phyloP scores from a whole-genome alignment of 2,888 invertebrate genomes.

The Hydriomena furcata region DNA sequence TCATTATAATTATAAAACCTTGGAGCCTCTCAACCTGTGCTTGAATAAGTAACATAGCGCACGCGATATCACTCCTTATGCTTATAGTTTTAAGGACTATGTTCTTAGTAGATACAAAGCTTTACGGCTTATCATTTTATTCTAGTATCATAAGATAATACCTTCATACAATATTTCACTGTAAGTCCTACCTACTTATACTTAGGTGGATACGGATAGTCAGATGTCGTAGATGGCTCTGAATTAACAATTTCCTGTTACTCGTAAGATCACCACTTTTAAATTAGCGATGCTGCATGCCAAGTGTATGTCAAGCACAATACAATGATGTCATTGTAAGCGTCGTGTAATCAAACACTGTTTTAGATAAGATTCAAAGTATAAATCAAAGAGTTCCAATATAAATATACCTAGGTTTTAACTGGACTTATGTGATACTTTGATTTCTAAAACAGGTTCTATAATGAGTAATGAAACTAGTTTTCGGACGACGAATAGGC shows the following conservation, averaged over 20 bases:
- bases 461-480: slow-evolving; percentile 36
- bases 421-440: slow-evolving; percentile 28
- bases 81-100: too few relatives aligned
- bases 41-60: neutral
- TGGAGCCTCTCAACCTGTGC: slow-evolving; percentile 2
- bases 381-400: too few relatives aligned
- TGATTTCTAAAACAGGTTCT: slow-evolving; percentile 34
- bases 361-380: neutral
- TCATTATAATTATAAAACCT: slow-evolving; percentile 19
- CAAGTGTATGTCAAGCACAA: slow-evolving; percentile 16
- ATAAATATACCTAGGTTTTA: neutral
- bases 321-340: slow-evolving; percentile 20
- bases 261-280: slow-evolving; percentile 3
- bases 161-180: too few relatives aligned
- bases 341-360: slow-evolving; percentile 12
- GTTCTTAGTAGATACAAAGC: too few relatives aligned
- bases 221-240: neutral
- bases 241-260: slow-evolving; percentile 16
- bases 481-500: slow-evolving; percentile 17
- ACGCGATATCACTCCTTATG: too few relatives aligned
- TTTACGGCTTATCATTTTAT: too few relatives aligned
- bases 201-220: too few relatives aligned
- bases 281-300: slow-evolving; percentile 13
- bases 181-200: too few relatives aligned
- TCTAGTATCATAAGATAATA: too few relatives aligned